These are phyloP conservation scores for Mus spretus DNA, from an alignment of 2,797 vertebrate species.

Conservation along the genomic window DNA sequence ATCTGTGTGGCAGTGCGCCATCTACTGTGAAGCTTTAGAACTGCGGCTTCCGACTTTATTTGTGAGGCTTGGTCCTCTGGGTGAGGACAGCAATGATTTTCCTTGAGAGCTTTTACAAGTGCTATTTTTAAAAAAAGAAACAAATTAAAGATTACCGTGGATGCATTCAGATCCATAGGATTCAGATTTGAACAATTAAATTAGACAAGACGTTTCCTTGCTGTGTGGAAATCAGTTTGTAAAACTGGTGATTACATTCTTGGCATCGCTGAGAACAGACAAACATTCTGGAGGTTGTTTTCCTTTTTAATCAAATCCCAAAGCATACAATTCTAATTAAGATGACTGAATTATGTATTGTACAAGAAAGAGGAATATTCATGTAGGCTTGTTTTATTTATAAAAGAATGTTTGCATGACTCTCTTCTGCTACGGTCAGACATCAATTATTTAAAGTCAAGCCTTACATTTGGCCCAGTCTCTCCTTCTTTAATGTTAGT, in stretches of 20 bases:
- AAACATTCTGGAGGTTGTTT: slow-evolving; percentile 6
- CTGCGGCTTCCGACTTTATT: slow-evolving; percentile 18
- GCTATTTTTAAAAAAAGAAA: not conserved
- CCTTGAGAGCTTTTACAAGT: not conserved
- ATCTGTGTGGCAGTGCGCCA: slow-evolving; percentile 87
- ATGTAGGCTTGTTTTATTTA: slow-evolving; percentile 39
- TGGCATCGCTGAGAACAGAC: slow-evolving; percentile 21
- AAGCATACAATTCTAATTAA: slow-evolving; percentile 61
- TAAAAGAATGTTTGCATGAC: not conserved
- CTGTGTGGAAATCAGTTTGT: slow-evolving; percentile 34
- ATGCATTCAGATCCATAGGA: not conserved
- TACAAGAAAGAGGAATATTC: slow-evolving; percentile 40
- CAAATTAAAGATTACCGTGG: not conserved
- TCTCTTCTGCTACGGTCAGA: not conserved
- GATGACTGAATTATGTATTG: not conserved
- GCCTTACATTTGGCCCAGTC: not conserved
- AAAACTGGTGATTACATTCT: slow-evolving; percentile 57
- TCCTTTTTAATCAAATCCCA: slow-evolving; percentile 24
- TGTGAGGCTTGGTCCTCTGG: not conserved
- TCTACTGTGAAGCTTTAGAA: slow-evolving; percentile 87
- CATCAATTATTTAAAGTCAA: slow-evolving; percentile 41
- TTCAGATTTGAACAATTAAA: slow-evolving; percentile 46
- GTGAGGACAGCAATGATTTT: slow-evolving; percentile 42
- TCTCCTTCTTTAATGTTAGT: slow-evolving; percentile 4
- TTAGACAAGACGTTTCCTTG: slow-evolving; percentile 42